Evolutionary conservation across 2,113 vertebrate species (phyloP).

Genomic region (Proteles cristata): DNA sequence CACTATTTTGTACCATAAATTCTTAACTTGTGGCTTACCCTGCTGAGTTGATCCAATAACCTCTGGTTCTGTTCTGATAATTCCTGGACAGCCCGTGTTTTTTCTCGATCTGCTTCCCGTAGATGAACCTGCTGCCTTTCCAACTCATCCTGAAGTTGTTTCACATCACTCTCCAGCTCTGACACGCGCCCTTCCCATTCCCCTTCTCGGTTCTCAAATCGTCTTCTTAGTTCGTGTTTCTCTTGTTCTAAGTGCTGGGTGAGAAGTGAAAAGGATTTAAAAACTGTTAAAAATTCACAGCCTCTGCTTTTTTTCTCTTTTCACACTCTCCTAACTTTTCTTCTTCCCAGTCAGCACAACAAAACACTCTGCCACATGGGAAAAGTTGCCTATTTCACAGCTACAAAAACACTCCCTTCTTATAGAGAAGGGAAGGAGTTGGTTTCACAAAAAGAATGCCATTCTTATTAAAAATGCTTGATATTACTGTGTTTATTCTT

Average conservation of each 20-base stretch:
- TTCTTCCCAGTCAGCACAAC: neutral
- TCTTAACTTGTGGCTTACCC: constrained; percentile 88
- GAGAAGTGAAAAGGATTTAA: constrained; percentile 28
- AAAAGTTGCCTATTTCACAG: constrained; percentile 43
- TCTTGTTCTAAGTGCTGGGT: constrained; percentile 97
- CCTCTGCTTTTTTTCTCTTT: constrained; percentile 56
- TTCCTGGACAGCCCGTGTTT: constrained; percentile 93
- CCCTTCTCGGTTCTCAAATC: constrained; percentile 95
- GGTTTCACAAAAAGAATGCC: neutral
- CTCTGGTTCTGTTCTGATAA: constrained; percentile 98
- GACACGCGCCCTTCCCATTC: constrained; percentile 98
- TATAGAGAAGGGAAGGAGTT: neutral
- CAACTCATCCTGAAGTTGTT: constrained; percentile 95
- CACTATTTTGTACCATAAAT: neutral
- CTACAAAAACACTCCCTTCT: constrained; percentile 40
- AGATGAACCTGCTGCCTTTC: constrained; percentile 96
- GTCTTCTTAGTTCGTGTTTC: constrained; percentile 94
- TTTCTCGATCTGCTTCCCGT: constrained; percentile 94
- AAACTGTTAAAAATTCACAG: neutral
- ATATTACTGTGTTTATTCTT: neutral
- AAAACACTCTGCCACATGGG: neutral
- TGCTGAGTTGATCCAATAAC: constrained; percentile 96
- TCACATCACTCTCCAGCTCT: constrained; percentile 96
- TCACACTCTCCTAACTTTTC: constrained; percentile 40
- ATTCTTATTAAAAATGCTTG: constrained; percentile 9